Percentiles rank a stretch among this genome's conserved stretches.
phyloP scores from a whole-genome alignment of 2,113 vertebrate genomes.

The Phrynosoma blainvillii region DNA sequence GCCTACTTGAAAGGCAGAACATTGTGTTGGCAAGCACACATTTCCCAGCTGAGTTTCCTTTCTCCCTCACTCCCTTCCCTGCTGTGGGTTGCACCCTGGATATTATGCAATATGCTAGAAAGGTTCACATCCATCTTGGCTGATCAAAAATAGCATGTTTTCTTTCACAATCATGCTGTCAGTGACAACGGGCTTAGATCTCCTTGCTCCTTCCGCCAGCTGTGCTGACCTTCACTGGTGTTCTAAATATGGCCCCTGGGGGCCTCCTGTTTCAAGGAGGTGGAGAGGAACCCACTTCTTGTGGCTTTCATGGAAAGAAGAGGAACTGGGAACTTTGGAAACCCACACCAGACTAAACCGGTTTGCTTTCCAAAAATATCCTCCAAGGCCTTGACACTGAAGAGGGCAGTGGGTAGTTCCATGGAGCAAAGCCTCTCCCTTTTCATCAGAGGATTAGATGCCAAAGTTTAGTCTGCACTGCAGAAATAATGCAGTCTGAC shows the following conservation, averaged over 20 bases:
- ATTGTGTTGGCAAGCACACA: background rate
- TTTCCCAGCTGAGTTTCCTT: background rate
- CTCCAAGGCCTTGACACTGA: background rate
- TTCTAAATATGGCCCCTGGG: background rate
- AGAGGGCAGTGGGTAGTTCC: background rate
- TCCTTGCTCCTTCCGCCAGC: background rate
- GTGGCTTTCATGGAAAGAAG: conserved; percentile 10
- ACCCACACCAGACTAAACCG: conserved; percentile 30
- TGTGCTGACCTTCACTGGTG: background rate
- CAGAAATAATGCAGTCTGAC: too few species aligned
- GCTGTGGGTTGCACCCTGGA: rapidly evolving
- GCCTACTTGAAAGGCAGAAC: background rate
- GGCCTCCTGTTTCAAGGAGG: rapidly evolving
- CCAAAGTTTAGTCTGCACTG: too few species aligned
- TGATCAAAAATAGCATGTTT: conserved; percentile 32
- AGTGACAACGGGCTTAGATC: conserved; percentile 10
- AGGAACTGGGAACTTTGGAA: conserved; percentile 37
- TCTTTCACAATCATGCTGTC: conserved; percentile 41
- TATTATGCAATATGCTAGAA: conserved; percentile 34
- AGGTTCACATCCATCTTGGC: conserved; percentile 30
- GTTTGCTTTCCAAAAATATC: conserved; percentile 1
- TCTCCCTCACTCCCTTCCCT: background rate
- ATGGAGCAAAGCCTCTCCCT: background rate
- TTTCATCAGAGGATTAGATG: background rate
- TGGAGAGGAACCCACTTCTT: conserved; percentile 29